A percentile compares a stretch with the other conserved stretches of the same genome.
Conservation (phyloP, 1,140 invertebrate species). For the Psilanteris sp. region DNA sequence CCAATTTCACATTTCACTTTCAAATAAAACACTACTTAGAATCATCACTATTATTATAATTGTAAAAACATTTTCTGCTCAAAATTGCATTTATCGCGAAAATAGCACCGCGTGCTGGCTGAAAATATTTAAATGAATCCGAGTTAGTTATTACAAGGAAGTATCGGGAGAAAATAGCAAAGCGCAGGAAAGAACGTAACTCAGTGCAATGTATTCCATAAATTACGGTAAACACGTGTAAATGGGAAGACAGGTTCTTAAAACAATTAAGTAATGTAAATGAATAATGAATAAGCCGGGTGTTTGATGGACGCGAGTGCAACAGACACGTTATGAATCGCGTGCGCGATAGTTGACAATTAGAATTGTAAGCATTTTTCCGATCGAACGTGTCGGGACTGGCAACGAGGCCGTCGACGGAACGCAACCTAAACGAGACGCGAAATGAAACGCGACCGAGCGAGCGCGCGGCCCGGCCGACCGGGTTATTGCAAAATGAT, state of each 20-base stretch:
- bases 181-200: not conserved
- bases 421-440: constrained; percentile 8
- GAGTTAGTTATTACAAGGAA: not conserved
- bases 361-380: constrained; percentile 30
- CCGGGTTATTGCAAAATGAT: constrained; percentile 21
- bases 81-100: too few relatives aligned
- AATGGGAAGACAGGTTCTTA: constrained; percentile 24
- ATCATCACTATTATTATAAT: too few relatives aligned
- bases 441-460: constrained; percentile 3
- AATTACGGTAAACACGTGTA: constrained; percentile 32
- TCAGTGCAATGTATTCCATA: constrained; percentile 15
- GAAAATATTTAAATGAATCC: too few relatives aligned
- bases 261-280: constrained; percentile 47
- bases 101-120: too few relatives aligned
- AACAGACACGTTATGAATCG: constrained; percentile 20
- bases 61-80: too few relatives aligned
- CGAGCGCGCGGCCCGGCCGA: too few relatives aligned
- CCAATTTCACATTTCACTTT: too few relatives aligned
- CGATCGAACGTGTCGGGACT: constrained; percentile 33
- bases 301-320: constrained; percentile 11
- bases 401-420: constrained; percentile 12
- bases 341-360: constrained; percentile 22
- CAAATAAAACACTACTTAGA: too few relatives aligned
- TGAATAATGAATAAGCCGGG: constrained; percentile 47
- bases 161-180: not conserved